Evolutionary conservation across 2,797 vertebrate genomes (phyloP).

Genomic region (Sparidentex hasta): DNA sequence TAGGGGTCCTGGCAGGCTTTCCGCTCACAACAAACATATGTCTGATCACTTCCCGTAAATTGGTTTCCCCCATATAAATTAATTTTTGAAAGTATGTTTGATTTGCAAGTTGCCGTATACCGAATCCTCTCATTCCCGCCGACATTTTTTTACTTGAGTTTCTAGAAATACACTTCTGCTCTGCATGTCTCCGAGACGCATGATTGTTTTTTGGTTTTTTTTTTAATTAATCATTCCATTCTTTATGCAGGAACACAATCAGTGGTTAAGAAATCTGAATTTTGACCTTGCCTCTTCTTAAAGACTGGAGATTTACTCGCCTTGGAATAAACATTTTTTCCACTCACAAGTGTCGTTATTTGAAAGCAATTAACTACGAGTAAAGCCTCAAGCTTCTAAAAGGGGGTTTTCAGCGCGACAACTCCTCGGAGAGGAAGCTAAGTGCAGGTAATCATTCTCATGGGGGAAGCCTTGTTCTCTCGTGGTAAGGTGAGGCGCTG

Average conservation of each 20-base stretch:
- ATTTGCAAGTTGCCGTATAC: slow-evolving; percentile 38
- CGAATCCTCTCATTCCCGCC: slow-evolving; percentile 12
- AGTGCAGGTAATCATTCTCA: slow-evolving; percentile 75
- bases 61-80: slow-evolving; percentile 51
- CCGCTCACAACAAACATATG: slow-evolving; percentile 76
- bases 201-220: neutral
- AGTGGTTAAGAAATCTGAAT: slow-evolving; percentile 9
- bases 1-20: slow-evolving; percentile 66
- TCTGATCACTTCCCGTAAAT: slow-evolving; percentile 67
- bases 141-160: slow-evolving; percentile 22
- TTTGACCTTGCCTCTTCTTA: slow-evolving; percentile 6
- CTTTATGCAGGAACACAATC: slow-evolving; percentile 15
- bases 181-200: slow-evolving; percentile 6
- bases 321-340: slow-evolving; percentile 51
- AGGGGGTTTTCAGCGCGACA: slow-evolving; percentile 33
- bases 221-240: neutral
- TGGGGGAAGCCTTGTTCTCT: slow-evolving; percentile 51
- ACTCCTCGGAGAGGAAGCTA: slow-evolving; percentile 58
- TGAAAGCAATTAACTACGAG: slow-evolving; percentile 63
- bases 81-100: slow-evolving; percentile 49
- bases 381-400: slow-evolving; percentile 40
- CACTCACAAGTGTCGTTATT: slow-evolving; percentile 47
- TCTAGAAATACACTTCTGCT: slow-evolving; percentile 2
- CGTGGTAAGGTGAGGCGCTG: slow-evolving; percentile 39
- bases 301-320: slow-evolving; percentile 27